Evolutionary conservation across 2,113 vertebrate genomes (phyloP), one percentile per base, ranked within the genome.

Genomic region (Cyprinodon tularosa): DNA sequence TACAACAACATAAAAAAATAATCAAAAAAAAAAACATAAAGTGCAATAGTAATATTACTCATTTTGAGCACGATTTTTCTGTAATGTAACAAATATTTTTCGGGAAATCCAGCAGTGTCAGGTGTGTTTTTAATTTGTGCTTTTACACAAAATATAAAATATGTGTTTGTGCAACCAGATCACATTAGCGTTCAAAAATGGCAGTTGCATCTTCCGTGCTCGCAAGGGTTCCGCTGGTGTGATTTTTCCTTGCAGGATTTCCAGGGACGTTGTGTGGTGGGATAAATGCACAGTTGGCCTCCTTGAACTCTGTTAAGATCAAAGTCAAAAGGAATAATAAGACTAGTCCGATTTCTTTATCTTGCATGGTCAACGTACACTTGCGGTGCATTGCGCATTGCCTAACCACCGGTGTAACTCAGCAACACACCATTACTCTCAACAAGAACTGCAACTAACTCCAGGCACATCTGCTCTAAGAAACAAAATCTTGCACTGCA

Each of bases 311-410:
- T 73, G 78, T 83, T 78, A 83, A 76, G 81, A 83, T 82, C 88
- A 89, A 80, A 86, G 84, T 88, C 79, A 89, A 84, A 90, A 70
- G 53, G 65, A 76, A 77, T 73, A 72, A 88, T 73, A 50, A 77
- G 75, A 81, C 72, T 68, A 64, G 13, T 61, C 37, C 76, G 68
- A 81, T 74, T 45, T 36, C 66, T 81, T 50, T 10, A 74, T 65
- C 63, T 72, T 72, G 50, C 66, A 70, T 63, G 50, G 39, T 68
- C 78, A 81, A 69, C 72, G 68, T 68, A 57, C 78, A 67, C 50
- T 20, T 71, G 64, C 40, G 68, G 71, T 78, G 76, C 62, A 47
- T 63, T 72, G 53, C 50, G 13, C 64, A 57, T 71, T 65, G 67
- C 62, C 61, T 59, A 47, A 82, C 45, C 45, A 66, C 67, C 57